Percentiles rank a stretch among this genome's conserved stretches.
Conservation (phyloP, 2,888 invertebrate species). For the Pristionchus maxplancki region DNA sequence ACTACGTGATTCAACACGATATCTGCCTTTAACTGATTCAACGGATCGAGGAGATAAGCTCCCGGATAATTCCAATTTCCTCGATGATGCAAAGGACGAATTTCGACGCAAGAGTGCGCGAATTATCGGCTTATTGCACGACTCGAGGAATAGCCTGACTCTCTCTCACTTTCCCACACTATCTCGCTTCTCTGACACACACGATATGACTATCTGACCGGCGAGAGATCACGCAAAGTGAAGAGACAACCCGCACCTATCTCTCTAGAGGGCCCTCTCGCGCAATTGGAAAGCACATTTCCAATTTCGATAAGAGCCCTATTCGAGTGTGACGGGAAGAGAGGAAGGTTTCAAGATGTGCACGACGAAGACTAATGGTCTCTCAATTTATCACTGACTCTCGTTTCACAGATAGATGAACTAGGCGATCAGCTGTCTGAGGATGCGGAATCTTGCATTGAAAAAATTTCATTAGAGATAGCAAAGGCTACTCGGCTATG, state of each 20-base stretch:
- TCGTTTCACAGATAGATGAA: too few species aligned
- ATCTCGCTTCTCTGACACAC: neutral
- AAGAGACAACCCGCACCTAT: neutral
- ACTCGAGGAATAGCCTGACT: too few species aligned
- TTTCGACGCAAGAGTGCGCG: neutral
- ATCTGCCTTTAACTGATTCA: too few species aligned
- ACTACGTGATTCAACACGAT: too few species aligned
- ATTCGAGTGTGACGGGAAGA: neutral
- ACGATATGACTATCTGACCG: neutral
- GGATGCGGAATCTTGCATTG: too few species aligned
- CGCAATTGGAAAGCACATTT: conserved; percentile 21
- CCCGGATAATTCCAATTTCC: too few species aligned
- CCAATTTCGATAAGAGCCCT: conserved; percentile 29
- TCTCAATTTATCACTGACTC: too few species aligned
- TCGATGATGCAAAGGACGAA: neutral
- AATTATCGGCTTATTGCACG: neutral
- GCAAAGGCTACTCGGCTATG: too few species aligned
- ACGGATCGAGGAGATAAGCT: too few species aligned
- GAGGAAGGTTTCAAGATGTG: neutral
- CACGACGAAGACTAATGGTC: neutral
- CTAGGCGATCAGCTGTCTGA: too few species aligned
- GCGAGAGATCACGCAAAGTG: neutral
- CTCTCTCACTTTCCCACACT: too few species aligned
- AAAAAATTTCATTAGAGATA: too few species aligned
- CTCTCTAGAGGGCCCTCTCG: neutral